These are phyloP conservation scores for Spinus pinus DNA, from an alignment of 2,797 vertebrate species.

Conservation along the genomic window DNA sequence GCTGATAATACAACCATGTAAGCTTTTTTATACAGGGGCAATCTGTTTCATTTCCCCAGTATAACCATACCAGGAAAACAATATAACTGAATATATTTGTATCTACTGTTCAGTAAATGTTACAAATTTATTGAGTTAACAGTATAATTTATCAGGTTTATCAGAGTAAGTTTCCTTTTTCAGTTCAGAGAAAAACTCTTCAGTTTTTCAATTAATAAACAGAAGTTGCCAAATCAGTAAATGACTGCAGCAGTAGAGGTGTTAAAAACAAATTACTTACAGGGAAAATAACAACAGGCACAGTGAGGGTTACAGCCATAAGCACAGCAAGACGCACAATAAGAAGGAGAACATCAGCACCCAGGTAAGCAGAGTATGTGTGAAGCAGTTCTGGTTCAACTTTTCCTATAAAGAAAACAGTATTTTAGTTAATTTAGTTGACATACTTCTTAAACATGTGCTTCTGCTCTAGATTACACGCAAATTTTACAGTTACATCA, in stretches of 20 bases:
- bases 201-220: neutral
- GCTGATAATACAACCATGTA: neutral
- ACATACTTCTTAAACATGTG: neutral
- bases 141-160: neutral
- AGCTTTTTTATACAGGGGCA: neutral
- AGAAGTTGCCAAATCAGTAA: neutral
- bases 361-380: constrained; percentile 86
- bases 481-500: neutral
- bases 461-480: neutral
- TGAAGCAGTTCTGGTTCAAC: constrained; percentile 93
- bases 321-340: constrained; percentile 94
- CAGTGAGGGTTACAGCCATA: constrained; percentile 92
- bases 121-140: neutral
- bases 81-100: neutral
- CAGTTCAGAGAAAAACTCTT: neutral
- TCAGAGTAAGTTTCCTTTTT: neutral
- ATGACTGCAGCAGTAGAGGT: neutral
- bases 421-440: neutral
- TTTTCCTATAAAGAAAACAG: constrained; percentile 61
- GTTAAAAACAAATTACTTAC: constrained; percentile 77
- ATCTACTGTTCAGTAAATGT: neutral
- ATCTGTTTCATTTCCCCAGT: neutral
- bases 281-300: constrained; percentile 95
- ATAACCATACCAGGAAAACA: neutral
- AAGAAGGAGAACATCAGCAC: constrained; percentile 84